These are phyloP conservation scores for Galerucella nymphaeae DNA, from an alignment of 2,888 invertebrate species.

Conservation along the genomic window DNA sequence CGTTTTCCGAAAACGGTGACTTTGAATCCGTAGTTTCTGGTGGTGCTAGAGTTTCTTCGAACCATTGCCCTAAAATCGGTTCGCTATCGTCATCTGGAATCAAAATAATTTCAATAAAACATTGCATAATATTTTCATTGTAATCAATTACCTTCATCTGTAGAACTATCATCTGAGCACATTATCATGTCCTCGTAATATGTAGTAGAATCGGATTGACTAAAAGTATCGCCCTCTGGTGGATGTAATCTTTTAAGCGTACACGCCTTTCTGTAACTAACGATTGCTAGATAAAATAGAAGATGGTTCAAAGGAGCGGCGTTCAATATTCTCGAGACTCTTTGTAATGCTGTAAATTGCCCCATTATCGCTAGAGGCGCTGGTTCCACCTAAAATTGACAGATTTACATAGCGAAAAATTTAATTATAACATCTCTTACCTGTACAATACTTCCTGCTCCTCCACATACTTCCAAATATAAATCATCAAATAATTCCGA, in stretches of 20 bases:
- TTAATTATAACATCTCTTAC: too few species aligned
- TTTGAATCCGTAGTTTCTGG: slow-evolving; percentile 75
- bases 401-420: slow-evolving; percentile 6
- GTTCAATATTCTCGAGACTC: slow-evolving; percentile 77
- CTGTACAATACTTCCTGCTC: slow-evolving; percentile 56
- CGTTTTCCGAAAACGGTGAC: slow-evolving; percentile 67
- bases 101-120: slow-evolving; percentile 24
- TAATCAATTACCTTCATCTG: slow-evolving; percentile 79
- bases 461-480: slow-evolving; percentile 75
- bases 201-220: slow-evolving; percentile 93
- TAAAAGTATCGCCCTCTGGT: slow-evolving; percentile 85
- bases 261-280: slow-evolving; percentile 91
- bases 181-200: slow-evolving; percentile 95
- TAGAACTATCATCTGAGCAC: slow-evolving; percentile 90
- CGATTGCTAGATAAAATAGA: slow-evolving; percentile 88
- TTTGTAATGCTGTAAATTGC: slow-evolving; percentile 75
- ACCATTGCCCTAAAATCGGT: slow-evolving; percentile 91
- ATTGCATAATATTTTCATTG: not conserved
- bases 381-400: slow-evolving; percentile 66
- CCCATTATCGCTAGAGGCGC: slow-evolving; percentile 74
- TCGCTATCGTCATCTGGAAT: slow-evolving; percentile 79
- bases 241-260: slow-evolving; percentile 85
- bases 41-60: slow-evolving; percentile 91
- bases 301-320: slow-evolving; percentile 83
- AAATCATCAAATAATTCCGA: slow-evolving; percentile 81